Conservation (phyloP, 2,888 invertebrate genomes). For the Cancer borealis region DNA sequence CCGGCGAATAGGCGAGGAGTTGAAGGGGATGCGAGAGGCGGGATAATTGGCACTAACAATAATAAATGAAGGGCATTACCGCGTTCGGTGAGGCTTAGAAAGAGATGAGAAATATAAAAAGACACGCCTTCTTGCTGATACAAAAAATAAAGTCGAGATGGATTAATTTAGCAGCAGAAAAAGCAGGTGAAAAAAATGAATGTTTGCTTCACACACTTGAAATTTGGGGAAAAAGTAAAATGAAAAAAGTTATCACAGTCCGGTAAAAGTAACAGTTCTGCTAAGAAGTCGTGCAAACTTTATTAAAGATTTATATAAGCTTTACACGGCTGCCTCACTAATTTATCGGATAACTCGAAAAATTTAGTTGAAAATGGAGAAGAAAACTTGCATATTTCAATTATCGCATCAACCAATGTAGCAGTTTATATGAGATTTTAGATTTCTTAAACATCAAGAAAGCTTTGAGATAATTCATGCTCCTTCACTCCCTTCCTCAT, state of each 20-base stretch:
- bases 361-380: neutral
- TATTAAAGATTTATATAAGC: neutral
- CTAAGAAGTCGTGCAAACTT: conserved; percentile 22
- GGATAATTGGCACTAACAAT: too few relatives aligned
- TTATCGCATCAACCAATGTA: neutral
- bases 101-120: too few relatives aligned
- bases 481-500: too few relatives aligned
- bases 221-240: neutral
- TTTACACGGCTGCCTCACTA: neutral
- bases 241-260: neutral
- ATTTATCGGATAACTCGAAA: neutral
- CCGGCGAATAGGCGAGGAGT: too few relatives aligned
- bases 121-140: neutral
- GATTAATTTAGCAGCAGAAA: neutral
- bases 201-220: conserved; percentile 1
- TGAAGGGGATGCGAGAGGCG: too few relatives aligned
- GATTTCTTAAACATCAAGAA: too few relatives aligned
- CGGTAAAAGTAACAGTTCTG: conserved; percentile 25
- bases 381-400: neutral
- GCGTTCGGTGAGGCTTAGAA: too few relatives aligned
- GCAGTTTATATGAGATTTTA: neutral
- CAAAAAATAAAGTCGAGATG: neutral
- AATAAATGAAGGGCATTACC: too few relatives aligned
- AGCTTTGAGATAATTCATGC: too few relatives aligned
- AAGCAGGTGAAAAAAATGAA: neutral